Evolutionary conservation across 2,797 vertebrate species (phyloP).

Genomic region (Coreius guichenoti): DNA sequence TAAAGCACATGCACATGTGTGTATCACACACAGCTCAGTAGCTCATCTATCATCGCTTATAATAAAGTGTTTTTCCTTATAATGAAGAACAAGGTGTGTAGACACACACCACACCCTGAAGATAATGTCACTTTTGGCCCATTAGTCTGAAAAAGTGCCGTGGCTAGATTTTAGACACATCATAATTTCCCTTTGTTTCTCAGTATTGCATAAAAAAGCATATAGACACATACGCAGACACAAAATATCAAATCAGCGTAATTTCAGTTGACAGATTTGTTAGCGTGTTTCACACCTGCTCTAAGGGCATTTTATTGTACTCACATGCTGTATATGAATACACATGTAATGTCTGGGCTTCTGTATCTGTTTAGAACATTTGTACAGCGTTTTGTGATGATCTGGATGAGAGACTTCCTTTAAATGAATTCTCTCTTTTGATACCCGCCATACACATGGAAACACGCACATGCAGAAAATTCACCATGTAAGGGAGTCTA

Average conservation of each 20-base stretch:
- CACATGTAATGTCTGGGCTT: neutral
- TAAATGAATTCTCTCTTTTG: neutral
- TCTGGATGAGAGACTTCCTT: neutral
- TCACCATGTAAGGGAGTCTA: constrained; percentile 58
- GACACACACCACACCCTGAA: neutral
- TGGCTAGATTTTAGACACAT: constrained; percentile 30
- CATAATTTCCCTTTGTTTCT: constrained; percentile 31
- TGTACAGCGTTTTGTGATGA: neutral
- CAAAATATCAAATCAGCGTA: constrained; percentile 23
- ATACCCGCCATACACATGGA: neutral
- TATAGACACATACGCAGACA: neutral
- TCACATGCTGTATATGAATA: neutral
- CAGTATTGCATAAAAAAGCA: neutral
- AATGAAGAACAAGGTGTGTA: neutral
- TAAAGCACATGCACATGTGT: constrained; percentile 36
- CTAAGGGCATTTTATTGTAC: neutral
- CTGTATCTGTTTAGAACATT: neutral
- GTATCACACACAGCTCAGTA: neutral
- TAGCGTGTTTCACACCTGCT: neutral
- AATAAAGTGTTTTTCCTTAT: constrained; percentile 6
- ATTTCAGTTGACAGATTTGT: neutral
- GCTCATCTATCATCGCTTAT: constrained; percentile 27
- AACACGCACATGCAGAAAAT: constrained; percentile 13
- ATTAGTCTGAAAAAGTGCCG: constrained; percentile 35
- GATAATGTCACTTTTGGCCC: constrained; percentile 4